These are phyloP conservation scores for Holacanthus passer DNA, from an alignment of 2,113 vertebrate species.

Conservation along the genomic window DNA sequence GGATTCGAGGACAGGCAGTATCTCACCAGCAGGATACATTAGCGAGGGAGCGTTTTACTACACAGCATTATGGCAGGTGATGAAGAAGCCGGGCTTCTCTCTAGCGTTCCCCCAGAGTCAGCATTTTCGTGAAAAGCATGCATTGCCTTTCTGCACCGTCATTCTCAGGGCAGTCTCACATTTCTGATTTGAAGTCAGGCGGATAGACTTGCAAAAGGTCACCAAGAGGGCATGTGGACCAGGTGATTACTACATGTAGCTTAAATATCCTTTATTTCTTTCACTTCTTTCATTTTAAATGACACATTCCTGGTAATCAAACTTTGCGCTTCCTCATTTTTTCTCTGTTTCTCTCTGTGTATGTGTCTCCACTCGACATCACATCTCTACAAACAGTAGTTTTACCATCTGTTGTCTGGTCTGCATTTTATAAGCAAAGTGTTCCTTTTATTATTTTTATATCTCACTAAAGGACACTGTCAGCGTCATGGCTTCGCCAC, in stretches of 20 bases:
- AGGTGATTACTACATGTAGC: not conserved
- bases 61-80: conserved; percentile 1
- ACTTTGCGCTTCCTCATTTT: not conserved
- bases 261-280: conserved; percentile 9
- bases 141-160: not conserved
- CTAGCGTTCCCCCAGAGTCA: conserved; percentile 26
- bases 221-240: not conserved
- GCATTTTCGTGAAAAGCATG: conserved; percentile 1
- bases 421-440: not conserved
- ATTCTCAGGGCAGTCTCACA: conserved; percentile 1
- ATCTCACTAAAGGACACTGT: too few species aligned
- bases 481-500: too few species aligned
- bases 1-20: conserved; percentile 3
- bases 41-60: not conserved
- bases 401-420: not conserved
- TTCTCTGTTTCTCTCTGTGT: not conserved
- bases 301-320: not conserved
- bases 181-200: conserved; percentile 20
- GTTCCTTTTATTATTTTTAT: not conserved
- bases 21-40: not conserved
- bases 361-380: not conserved
- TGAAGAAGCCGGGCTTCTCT: not conserved
- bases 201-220: conserved; percentile 25
- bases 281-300: not conserved
- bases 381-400: not conserved